A percentile compares a stretch with the other conserved stretches of the same genome.
Conservation (phyloP, 2,797 vertebrate species). For the Xerus rutilus region DNA sequence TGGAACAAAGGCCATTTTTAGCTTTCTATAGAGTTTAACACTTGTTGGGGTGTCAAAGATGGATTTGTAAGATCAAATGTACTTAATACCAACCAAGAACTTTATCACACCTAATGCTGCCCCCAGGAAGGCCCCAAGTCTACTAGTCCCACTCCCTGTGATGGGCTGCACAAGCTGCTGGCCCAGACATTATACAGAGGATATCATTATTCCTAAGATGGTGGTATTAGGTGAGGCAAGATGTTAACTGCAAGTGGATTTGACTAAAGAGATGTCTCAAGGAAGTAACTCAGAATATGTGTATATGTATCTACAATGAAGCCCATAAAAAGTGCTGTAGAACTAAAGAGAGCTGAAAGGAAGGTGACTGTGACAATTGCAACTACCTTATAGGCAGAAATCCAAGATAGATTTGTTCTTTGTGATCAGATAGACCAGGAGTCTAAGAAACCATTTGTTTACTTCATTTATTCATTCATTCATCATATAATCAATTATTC, state of each 20-base stretch:
- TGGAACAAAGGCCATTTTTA: background rate
- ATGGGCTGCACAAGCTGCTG: background rate
- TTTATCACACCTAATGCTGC: background rate
- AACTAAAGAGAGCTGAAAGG: slow-evolving; percentile 2
- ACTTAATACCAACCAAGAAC: slow-evolving; percentile 47
- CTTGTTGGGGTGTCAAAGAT: background rate
- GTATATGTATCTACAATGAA: slow-evolving; percentile 32
- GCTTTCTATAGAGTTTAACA: background rate
- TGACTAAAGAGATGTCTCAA: slow-evolving; percentile 51
- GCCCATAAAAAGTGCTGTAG: background rate
- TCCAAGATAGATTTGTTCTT: slow-evolving; percentile 19
- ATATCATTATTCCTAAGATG: background rate
- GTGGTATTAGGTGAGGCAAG: background rate
- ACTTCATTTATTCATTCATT: slow-evolving; percentile 10
- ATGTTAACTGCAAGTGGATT: background rate
- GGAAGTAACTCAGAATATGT: background rate
- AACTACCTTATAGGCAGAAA: background rate
- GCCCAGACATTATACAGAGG: background rate
- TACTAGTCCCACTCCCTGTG: slow-evolving; percentile 12
- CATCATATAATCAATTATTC: background rate
- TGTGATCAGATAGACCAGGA: slow-evolving; percentile 26
- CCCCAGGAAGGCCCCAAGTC: background rate
- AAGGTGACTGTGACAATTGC: background rate
- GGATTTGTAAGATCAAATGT: slow-evolving; percentile 24
- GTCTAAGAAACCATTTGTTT: slow-evolving; percentile 25